These are phyloP conservation scores for Trialeurodes vaporariorum DNA, from an alignment of 1,140 invertebrate species.

Conservation along the genomic window DNA sequence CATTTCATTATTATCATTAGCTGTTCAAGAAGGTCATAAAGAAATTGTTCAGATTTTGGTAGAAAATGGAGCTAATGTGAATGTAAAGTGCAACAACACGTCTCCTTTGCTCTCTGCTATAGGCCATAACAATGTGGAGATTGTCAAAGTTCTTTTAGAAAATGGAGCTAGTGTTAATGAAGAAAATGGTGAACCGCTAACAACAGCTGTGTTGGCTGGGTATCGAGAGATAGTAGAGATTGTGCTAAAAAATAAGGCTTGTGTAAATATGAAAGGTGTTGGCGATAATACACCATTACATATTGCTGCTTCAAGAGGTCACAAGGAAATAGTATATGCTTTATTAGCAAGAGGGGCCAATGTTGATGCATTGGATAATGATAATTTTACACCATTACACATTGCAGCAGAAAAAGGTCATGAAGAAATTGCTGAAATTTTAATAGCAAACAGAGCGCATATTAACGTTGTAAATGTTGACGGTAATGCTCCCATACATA, in stretches of 20 bases:
- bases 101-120: constrained; percentile 37
- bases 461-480: no score
- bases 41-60: constrained; percentile 5
- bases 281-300: constrained; percentile 68
- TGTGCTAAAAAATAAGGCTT: constrained; percentile 51
- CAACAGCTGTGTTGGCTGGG: constrained; percentile 71
- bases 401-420: constrained; percentile 8
- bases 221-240: constrained; percentile 52
- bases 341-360: constrained; percentile 6
- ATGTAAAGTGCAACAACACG: neutral
- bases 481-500: constrained; percentile 32
- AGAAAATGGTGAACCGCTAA: constrained; percentile 41
- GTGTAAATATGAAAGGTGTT: constrained; percentile 54
- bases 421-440: neutral
- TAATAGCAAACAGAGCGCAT: no score
- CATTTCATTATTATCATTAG: neutral
- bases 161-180: constrained; percentile 28
- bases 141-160: constrained; percentile 33
- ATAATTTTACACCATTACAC: constrained; percentile 7
- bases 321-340: neutral
- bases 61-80: constrained; percentile 22
- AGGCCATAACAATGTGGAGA: constrained; percentile 32
- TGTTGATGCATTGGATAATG: neutral
- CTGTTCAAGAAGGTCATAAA: neutral
- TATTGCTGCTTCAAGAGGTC: constrained; percentile 68